A percentile compares a stretch with the other conserved stretches of the same genome.
Evolutionary conservation across 1,140 invertebrate species (phyloP).

Genomic region (Hyles euphorbiae): DNA sequence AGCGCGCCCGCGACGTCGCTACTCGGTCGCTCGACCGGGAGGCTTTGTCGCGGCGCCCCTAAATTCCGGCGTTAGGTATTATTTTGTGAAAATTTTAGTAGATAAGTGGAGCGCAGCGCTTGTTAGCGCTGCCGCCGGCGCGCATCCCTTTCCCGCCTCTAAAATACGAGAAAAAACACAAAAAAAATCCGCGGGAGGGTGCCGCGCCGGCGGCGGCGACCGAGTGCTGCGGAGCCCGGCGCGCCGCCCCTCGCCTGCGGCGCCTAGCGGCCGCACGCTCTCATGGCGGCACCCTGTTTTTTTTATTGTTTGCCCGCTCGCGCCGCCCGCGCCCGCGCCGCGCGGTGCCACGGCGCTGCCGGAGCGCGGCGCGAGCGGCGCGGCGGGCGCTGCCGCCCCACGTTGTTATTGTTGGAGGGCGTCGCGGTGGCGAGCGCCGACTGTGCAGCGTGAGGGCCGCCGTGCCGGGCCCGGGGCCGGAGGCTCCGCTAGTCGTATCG

Average conservation of each 20-base stretch:
- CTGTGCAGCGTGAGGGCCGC: conserved; percentile 43
- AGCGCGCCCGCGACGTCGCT: conserved; percentile 27
- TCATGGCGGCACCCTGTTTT: conserved; percentile 4
- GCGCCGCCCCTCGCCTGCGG: conserved; percentile 10
- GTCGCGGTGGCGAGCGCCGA: conserved; percentile 13
- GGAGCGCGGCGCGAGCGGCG: conserved; percentile 19
- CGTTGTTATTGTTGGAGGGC: conserved; percentile 16
- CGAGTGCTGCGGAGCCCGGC: conserved; percentile 13
- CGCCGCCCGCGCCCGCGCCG: conserved; percentile 10
- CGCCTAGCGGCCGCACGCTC: conserved; percentile 7
- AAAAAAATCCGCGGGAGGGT: conserved; percentile 14
- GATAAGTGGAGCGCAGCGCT: conserved; percentile 46
- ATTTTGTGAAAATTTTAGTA: conserved; percentile 73
- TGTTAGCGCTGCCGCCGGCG: conserved; percentile 25
- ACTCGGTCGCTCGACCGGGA: conserved; percentile 15
- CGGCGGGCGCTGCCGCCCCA: conserved; percentile 14
- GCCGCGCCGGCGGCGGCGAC: conserved; percentile 15
- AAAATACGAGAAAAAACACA: conserved; percentile 27
- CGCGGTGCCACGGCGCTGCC: conserved; percentile 18
- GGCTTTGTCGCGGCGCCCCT: conserved; percentile 38
- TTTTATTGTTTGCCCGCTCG: conserved; percentile 11
- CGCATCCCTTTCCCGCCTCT: conserved; percentile 19
- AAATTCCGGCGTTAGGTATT: conserved; percentile 73
- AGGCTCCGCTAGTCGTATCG: conserved; percentile 57
- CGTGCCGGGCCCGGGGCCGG: conserved; percentile 36